A percentile compares a stretch with the other conserved stretches of the same genome.
These are phyloP conservation scores for Acanthococcus lagerstroemiae DNA, from an alignment of 2,888 invertebrate species.

Conservation along the genomic window DNA sequence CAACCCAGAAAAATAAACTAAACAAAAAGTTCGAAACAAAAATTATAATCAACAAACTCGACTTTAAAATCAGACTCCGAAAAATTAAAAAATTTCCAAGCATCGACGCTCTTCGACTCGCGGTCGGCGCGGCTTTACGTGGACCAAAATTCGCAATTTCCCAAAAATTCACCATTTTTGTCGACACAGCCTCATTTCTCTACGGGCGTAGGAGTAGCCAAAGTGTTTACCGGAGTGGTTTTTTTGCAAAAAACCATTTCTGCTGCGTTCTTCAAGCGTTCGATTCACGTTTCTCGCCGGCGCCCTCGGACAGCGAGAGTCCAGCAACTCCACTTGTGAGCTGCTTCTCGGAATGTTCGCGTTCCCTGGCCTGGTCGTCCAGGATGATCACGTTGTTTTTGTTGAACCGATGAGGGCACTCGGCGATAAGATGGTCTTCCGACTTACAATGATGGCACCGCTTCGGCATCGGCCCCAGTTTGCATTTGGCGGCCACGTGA, in stretches of 20 bases:
- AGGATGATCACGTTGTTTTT: conserved; percentile 21
- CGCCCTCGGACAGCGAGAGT: conserved; percentile 13
- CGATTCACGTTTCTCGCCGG: conserved; percentile 16
- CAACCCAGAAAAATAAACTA: too few relatives aligned
- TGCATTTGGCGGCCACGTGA: conserved; percentile 84
- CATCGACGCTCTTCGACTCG: conserved; percentile 13
- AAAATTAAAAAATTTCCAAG: conserved; percentile 6
- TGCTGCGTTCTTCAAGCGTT: conserved; percentile 13
- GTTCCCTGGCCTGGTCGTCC: conserved; percentile 10
- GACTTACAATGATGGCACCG: conserved; percentile 83
- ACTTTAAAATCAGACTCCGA: not conserved
- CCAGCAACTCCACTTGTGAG: conserved; percentile 14
- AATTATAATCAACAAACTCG: too few relatives aligned
- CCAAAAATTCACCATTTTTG: conserved; percentile 11
- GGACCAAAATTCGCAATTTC: conserved; percentile 15
- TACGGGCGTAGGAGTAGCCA: conserved; percentile 28
- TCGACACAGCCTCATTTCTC: conserved; percentile 23
- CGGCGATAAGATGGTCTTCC: conserved; percentile 77
- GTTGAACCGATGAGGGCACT: conserved; percentile 53
- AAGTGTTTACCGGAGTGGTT: conserved; percentile 24
- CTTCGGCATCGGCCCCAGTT: conserved; percentile 78
- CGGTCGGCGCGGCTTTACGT: not conserved
- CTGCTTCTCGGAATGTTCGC: conserved; percentile 12
- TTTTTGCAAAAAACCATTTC: conserved; percentile 4
- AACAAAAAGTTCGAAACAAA: too few relatives aligned